Conservation (phyloP, 2,888 invertebrate genomes). For the Gisinianus flammeolus region DNA sequence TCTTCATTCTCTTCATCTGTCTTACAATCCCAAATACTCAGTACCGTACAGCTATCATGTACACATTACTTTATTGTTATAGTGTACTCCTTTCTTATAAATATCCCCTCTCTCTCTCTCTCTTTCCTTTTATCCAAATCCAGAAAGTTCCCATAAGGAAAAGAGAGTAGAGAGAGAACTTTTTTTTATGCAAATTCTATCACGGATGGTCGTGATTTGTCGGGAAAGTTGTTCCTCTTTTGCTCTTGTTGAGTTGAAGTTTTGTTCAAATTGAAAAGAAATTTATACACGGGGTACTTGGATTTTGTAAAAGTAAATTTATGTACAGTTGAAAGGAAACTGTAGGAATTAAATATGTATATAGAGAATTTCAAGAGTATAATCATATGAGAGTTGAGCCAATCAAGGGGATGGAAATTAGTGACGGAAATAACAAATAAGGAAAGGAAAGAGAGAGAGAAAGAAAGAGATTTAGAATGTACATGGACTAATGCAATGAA, state of each 20-base stretch:
- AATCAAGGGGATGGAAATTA: neutral
- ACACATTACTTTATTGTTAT: neutral
- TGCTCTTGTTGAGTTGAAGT: no score
- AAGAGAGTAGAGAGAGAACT: neutral
- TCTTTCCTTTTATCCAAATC: neutral
- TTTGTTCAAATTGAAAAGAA: no score
- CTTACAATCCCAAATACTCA: neutral
- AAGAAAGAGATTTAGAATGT: neutral
- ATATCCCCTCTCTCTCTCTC: neutral
- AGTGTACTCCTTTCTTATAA: neutral
- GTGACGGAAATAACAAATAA: neutral
- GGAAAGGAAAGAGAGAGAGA: neutral
- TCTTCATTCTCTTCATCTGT: constrained; percentile 24
- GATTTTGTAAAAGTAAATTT: neutral
- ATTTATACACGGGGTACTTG: no score
- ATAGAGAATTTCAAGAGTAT: neutral
- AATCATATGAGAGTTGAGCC: neutral
- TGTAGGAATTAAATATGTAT: neutral
- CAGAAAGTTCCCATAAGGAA: neutral
- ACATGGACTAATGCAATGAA: neutral
- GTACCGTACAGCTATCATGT: neutral
- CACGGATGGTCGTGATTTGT: neutral
- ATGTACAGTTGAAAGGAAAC: neutral
- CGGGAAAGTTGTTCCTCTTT: neutral
- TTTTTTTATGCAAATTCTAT: neutral